Base-by-base conservation (phyloP, 2,113 vertebrate species). In the Zootoca vivipara region DNA sequence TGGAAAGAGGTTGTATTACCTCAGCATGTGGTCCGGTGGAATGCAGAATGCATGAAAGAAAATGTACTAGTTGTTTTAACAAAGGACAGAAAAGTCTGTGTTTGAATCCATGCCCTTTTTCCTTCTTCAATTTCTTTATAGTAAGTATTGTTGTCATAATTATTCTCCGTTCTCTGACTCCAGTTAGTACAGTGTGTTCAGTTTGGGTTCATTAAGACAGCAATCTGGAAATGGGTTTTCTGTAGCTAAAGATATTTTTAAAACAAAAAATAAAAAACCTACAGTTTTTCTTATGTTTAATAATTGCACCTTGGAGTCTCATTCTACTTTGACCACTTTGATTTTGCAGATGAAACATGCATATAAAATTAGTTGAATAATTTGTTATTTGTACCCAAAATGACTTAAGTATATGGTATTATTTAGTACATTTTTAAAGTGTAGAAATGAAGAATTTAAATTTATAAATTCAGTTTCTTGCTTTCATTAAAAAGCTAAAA, bases 1-100 rank as follows among this genome's bases (percentile, higher is more conserved):
- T 90, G 88, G 92, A 87, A 91, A 89, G 85, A 85, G 92, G 82
- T 94, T 96, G 96, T 95, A 96, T 96, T 94, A 96, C 93, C 94
- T 90, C 94, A 96, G 93, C 95, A 93, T 96, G 96, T 91, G 93
- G 95, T 90, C 95, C 91, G 90, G 70, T 93, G 95, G 94, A 96
- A 97, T 96, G 96, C 87, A 90, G 91, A 92, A 90, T 82, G 89
- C 85, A 65, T 2, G 81, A 89, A 93, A 93, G 90, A 90, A 87
- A 93, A 93, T 75, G 86, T 65, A 83, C 73, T 91, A 89, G 91
- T 82, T 20, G 2, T 90, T 95, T 93, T 83, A 93, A 90, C 92
- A 94, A 89, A 90, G 91, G 85, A 86, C 83, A 38, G 86, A 90
- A 84, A 78, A 65, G 86, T 20, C 82, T 92, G 81, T 91, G 81